Evolutionary conservation across 2,113 vertebrate species (phyloP).

Genomic region (Apodemus speciosus): DNA sequence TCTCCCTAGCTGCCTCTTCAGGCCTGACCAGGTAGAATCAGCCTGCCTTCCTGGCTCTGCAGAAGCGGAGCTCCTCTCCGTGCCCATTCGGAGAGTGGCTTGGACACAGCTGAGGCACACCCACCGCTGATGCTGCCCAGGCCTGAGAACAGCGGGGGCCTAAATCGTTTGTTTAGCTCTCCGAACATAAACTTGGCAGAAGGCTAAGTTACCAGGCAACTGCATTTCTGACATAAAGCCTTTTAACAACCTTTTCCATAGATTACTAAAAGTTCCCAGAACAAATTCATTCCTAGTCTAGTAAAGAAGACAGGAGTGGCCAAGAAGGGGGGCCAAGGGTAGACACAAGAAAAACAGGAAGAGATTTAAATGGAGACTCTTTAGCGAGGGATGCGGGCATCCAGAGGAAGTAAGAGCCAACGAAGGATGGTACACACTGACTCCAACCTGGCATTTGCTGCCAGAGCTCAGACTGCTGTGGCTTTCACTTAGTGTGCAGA

Average conservation of each 20-base stretch:
- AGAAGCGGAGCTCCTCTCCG: background rate
- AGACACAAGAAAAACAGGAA: background rate
- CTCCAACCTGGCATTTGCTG: background rate
- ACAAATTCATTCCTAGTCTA: conserved; percentile 63
- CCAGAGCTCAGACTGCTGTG: background rate
- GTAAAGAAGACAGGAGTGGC: conserved; percentile 44
- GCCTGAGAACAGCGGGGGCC: conserved; percentile 19
- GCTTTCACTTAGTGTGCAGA: conserved; percentile 20
- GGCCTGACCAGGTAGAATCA: background rate
- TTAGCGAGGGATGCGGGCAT: background rate
- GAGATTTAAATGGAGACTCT: background rate
- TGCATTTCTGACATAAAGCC: conserved; percentile 45
- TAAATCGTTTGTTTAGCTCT: conserved; percentile 55
- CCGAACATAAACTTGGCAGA: conserved; percentile 76
- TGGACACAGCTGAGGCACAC: background rate
- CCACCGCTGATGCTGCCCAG: conserved; percentile 48
- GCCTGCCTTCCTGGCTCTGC: background rate
- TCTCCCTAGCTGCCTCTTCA: background rate
- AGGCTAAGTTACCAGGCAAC: conserved; percentile 72
- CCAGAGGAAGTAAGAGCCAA: background rate
- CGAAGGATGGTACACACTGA: background rate
- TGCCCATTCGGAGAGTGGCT: background rate
- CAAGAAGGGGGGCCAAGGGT: background rate
- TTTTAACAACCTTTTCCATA: conserved; percentile 71
- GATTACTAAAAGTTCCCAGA: conserved; percentile 71